These are phyloP conservation scores for Ianthella basta DNA, from an alignment of 37 sponge, comb jelly and placozoan species.

Conservation along the genomic window DNA sequence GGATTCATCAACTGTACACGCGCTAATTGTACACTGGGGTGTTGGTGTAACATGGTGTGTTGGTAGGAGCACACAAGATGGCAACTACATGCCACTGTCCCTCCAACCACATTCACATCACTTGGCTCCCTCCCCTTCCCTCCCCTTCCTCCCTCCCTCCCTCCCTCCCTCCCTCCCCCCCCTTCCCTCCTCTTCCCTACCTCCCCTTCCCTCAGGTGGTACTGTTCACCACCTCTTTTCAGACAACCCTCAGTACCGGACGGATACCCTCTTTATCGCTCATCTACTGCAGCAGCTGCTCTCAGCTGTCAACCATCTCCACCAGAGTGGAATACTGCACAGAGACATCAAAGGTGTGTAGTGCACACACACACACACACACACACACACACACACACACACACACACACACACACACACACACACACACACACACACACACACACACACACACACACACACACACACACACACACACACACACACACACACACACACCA, in stretches of 20 bases:
- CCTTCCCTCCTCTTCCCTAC: neutral
- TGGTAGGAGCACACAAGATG: neutral
- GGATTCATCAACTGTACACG: too few species aligned
- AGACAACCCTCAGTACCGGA: neutral
- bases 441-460: slow-evolving; percentile 33
- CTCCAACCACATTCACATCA: too few species aligned
- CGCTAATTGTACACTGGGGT: too few species aligned
- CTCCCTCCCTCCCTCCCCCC: neutral
- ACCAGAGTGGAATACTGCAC: slow-evolving; percentile 24
- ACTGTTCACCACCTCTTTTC: neutral
- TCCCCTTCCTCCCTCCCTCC: neutral
- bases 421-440: neutral
- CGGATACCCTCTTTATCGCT: neutral
- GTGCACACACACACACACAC: slow-evolving; percentile 12
- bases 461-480: slow-evolving; percentile 1
- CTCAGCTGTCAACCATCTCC: slow-evolving; percentile 7
- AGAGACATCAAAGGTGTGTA: slow-evolving; percentile 25
- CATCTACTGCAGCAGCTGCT: slow-evolving; percentile 15
- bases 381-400: slow-evolving; percentile 14
- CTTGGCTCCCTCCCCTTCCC: neutral
- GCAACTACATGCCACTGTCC: neutral
- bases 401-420: slow-evolving; percentile 5
- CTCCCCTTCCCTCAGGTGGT: neutral
- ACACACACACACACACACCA: slow-evolving; percentile 32
- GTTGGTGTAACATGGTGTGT: too few species aligned